Conservation (phyloP, 2,888 invertebrate genomes). For the Cyclophora albipunctata region DNA sequence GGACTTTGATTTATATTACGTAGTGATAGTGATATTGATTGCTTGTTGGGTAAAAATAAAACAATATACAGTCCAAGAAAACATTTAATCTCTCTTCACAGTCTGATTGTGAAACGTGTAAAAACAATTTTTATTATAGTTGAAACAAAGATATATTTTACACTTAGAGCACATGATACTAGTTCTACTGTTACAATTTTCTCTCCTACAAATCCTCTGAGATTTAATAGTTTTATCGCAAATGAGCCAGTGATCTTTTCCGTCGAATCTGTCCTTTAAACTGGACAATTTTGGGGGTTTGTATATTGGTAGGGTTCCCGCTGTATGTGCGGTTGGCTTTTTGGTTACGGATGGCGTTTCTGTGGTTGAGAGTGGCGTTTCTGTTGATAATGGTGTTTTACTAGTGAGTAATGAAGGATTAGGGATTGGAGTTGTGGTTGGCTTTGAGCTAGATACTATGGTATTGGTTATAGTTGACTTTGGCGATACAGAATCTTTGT, state of each 20-base stretch:
- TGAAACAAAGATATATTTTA: constrained; percentile 21
- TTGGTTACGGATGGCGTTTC: background rate
- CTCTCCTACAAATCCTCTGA: constrained; percentile 10
- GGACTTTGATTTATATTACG: too few relatives aligned
- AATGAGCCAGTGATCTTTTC: constrained; percentile 20
- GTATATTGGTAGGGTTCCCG: constrained; percentile 1
- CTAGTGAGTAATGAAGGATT: too few relatives aligned
- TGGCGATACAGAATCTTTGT: too few relatives aligned
- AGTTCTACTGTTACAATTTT: constrained; percentile 14
- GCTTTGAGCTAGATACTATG: too few relatives aligned
- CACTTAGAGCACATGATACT: constrained; percentile 20
- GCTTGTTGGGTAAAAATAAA: too few relatives aligned
- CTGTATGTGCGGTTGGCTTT: background rate
- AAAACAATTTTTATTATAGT: constrained; percentile 13
- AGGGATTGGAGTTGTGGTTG: too few relatives aligned
- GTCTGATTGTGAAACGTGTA: constrained; percentile 11
- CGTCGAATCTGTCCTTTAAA: constrained; percentile 15
- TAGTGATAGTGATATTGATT: too few relatives aligned
- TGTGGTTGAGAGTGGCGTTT: too few relatives aligned
- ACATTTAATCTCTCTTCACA: background rate
- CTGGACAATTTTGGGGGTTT: constrained; percentile 10
- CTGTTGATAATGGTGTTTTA: too few relatives aligned
- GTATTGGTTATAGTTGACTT: too few relatives aligned
- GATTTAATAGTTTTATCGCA: constrained; percentile 14
- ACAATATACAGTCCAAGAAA: too few relatives aligned